These are phyloP conservation scores for Atrichornis clamosus DNA, from an alignment of 2,113 vertebrate genomes.

Conservation along the genomic window DNA sequence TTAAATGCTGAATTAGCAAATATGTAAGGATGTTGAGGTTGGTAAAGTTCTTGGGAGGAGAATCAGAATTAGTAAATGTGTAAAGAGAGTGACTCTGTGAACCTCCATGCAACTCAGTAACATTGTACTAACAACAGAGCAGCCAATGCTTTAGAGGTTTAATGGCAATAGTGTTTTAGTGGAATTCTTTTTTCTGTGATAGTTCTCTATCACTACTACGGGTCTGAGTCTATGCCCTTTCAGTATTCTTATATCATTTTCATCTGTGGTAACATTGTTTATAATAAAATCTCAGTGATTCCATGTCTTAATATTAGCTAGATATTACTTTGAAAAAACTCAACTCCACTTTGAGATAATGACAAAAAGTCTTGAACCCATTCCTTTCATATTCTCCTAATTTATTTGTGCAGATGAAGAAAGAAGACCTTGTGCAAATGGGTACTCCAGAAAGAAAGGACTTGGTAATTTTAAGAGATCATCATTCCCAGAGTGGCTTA, in stretches of 20 bases:
- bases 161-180: neutral
- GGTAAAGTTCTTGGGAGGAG: neutral
- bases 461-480: neutral
- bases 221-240: neutral
- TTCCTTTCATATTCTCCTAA: neutral
- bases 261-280: neutral
- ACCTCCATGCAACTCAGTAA: neutral
- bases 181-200: neutral
- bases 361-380: neutral
- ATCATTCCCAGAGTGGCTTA: neutral
- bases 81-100: neutral
- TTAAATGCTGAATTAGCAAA: neutral
- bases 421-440: neutral
- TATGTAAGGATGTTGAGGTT: neutral
- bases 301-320: neutral
- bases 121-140: neutral
- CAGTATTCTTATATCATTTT: neutral
- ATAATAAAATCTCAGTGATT: neutral
- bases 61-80: neutral
- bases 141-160: neutral
- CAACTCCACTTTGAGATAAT: neutral
- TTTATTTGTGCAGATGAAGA: neutral
- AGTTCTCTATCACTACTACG: neutral
- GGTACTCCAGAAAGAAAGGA: neutral
- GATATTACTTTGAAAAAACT: neutral